Conservation (phyloP, 2,113 vertebrate genomes). For the Tiliqua scincoides region DNA sequence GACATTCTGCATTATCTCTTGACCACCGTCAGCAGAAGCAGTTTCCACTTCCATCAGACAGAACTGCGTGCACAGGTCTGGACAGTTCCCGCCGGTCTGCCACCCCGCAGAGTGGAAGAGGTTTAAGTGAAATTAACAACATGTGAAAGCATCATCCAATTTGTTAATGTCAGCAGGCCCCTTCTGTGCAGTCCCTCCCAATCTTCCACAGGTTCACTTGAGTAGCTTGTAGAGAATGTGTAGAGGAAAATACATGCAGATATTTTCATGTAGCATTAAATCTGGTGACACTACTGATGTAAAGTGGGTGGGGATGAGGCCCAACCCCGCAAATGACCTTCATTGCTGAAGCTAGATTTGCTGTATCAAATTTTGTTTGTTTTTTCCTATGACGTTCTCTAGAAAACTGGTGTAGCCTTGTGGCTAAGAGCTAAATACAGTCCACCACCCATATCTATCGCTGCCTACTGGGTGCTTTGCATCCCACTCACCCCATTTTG, state of each 20-base stretch:
- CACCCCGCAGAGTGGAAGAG: slow-evolving; percentile 40
- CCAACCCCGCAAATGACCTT: neutral
- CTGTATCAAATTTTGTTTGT: too few species aligned
- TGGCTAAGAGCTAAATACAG: neutral
- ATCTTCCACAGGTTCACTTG: slow-evolving; percentile 29
- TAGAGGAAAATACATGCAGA: slow-evolving; percentile 33
- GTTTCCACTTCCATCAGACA: slow-evolving; percentile 49
- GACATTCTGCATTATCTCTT: neutral
- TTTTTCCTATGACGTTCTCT: neutral
- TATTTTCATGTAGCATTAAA: slow-evolving; percentile 28
- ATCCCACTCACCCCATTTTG: neutral
- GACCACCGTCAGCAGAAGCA: slow-evolving; percentile 46
- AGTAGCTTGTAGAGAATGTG: slow-evolving; percentile 36
- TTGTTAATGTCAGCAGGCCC: slow-evolving; percentile 28
- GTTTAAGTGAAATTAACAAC: slow-evolving; percentile 59
- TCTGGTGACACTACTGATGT: slow-evolving; percentile 40
- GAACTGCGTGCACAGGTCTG: slow-evolving; percentile 27
- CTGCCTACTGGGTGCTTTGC: neutral
- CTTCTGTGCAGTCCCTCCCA: neutral
- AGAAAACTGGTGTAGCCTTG: neutral
- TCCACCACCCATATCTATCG: neutral
- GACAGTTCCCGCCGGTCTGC: slow-evolving; percentile 35
- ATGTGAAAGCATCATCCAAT: slow-evolving; percentile 43
- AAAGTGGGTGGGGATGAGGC: slow-evolving; percentile 24
- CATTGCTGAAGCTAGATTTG: neutral